These are phyloP conservation scores for Xiphophorus couchianus DNA, from an alignment of 2,113 vertebrate genomes.

Conservation along the genomic window DNA sequence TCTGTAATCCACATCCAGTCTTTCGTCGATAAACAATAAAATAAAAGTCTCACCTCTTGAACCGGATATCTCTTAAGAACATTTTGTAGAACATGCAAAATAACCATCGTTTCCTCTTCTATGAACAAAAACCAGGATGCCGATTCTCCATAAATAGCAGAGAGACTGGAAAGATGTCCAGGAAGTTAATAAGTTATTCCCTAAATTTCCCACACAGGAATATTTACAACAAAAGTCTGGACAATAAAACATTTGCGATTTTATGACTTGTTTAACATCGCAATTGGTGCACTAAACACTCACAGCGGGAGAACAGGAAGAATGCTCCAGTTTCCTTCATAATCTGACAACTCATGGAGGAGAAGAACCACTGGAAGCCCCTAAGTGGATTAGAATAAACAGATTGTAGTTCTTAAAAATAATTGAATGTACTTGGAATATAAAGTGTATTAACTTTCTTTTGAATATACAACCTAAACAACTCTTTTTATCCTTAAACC, in stretches of 20 bases:
- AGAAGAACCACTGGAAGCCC: constrained; percentile 82
- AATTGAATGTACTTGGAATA: neutral
- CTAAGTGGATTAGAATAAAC: constrained; percentile 69
- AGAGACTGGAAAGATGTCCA: constrained; percentile 78
- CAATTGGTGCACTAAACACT: constrained; percentile 39
- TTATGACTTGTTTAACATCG: neutral
- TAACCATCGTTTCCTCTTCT: constrained; percentile 89
- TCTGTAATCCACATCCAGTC: neutral
- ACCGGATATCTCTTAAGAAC: constrained; percentile 81
- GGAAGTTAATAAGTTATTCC: neutral
- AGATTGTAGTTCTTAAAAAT: neutral
- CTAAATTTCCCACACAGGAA: neutral
- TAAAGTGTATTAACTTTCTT: neutral
- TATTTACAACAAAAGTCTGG: neutral
- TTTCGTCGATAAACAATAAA: neutral
- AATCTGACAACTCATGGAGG: constrained; percentile 83
- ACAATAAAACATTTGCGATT: neutral
- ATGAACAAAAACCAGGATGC: constrained; percentile 92
- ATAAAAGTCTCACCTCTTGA: constrained; percentile 76
- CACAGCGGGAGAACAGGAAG: constrained; percentile 86
- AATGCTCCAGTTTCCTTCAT: constrained; percentile 89
- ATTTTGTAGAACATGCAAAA: constrained; percentile 79
- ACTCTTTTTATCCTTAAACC: neutral
- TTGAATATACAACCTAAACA: neutral
- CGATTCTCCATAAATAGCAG: constrained; percentile 78